Conservation (phyloP, 2,113 vertebrate genomes). For the Podocnemis expansa region DNA sequence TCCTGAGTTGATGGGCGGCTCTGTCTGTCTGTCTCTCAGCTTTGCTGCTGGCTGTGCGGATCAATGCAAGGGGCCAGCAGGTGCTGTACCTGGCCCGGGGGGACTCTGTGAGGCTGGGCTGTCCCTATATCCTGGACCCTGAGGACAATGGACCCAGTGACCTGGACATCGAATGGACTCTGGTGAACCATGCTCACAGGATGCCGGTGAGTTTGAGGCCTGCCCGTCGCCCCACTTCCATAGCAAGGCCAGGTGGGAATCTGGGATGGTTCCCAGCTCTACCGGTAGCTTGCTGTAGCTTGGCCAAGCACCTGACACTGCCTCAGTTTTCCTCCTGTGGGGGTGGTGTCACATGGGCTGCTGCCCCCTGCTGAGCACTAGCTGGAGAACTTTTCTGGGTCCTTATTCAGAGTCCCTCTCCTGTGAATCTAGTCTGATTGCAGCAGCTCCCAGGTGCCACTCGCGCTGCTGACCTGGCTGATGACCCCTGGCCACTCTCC, state of each 20-base stretch:
- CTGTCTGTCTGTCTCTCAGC: constrained; percentile 39
- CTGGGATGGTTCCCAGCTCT: too few relatives aligned
- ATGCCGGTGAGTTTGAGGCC: constrained; percentile 81
- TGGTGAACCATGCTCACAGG: constrained; percentile 83
- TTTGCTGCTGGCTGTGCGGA: constrained; percentile 70
- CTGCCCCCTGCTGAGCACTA: neutral
- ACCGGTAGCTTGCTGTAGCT: neutral
- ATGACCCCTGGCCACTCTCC: neutral
- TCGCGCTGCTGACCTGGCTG: neutral
- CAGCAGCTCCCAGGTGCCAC: neutral
- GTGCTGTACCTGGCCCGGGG: constrained; percentile 82
- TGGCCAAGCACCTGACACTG: neutral
- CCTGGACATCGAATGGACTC: constrained; percentile 88
- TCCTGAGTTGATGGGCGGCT: fast-evolving
- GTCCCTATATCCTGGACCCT: constrained; percentile 80
- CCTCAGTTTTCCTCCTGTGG: neutral
- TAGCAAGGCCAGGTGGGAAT: too few relatives aligned
- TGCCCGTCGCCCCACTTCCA: neutral
- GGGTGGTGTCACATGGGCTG: neutral
- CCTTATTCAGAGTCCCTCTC: neutral
- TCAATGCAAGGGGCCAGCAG: constrained; percentile 75
- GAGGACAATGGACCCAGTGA: constrained; percentile 82
- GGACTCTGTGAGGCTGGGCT: constrained; percentile 80
- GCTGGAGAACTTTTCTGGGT: too few relatives aligned
- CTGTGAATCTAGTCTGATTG: neutral